Evolutionary conservation across 1,140 invertebrate species (phyloP), one percentile per base, ranked within the genome.

Genomic region (Ylistrum balloti): DNA sequence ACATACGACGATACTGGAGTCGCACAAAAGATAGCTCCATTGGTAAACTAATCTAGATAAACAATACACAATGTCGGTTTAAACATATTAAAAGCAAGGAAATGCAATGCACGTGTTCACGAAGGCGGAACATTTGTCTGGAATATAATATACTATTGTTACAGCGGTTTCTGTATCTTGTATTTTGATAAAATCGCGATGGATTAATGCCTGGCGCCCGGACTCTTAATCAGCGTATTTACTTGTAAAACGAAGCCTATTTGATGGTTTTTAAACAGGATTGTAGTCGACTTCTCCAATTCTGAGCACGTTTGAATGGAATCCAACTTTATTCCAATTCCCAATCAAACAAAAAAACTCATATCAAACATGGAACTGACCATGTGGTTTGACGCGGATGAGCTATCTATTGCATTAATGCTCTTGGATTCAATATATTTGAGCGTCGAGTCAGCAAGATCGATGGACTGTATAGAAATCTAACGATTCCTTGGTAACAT

Each of bases 41-140:
- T 74, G n/a, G 56, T 74, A 74, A 74, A 74, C 22, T 74, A 17
- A 74, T 74, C 56, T 74, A 74, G 56, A 74, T 74, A 74, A 74
- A 74, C 56, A 74, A 74, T 74, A 74, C 56, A 74, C n/a, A 74
- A 28, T 28, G n/a, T 11, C 22, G 20, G 17, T 28, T 74, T 74
- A 74, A 74, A 74, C 22, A 28, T 74, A 74, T 74, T 74, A 74
- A 74, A 74, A 74, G 56, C 56, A 28, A 17, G 22, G 56, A 74
- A 74, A 74, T 74, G 56, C 56, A 74, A 74, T 74, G 56, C 56
- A 74, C n/a, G 56, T 74, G 56, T 74, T 74, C n/a, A 74, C 22
- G 56, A 74, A n/a, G n/a, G 22, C 56, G 56, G 56, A 74, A 74
- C 56, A 28, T 74, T 28, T n/a, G 56, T 74, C 56, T 74, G 56